These are phyloP conservation scores for Aphyosemion australe DNA, from an alignment of 2,113 vertebrate species.

Conservation along the genomic window DNA sequence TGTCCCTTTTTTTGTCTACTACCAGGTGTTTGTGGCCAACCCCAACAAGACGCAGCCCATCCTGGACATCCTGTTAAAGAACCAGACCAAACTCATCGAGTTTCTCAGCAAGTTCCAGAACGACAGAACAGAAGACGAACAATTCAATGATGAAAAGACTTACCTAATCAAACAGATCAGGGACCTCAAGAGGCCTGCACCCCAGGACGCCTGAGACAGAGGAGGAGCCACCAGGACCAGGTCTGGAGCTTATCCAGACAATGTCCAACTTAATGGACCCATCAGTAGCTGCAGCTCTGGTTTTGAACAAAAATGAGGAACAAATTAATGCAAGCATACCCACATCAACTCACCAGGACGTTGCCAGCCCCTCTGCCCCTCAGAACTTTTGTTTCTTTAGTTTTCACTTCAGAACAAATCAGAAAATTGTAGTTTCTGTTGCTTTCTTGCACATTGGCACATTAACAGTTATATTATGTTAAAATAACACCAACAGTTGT, in stretches of 20 bases:
- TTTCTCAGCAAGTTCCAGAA: slow-evolving; percentile 99
- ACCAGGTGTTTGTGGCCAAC: slow-evolving; percentile 94
- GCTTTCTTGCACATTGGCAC: slow-evolving; percentile 88
- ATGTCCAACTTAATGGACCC: slow-evolving; percentile 77
- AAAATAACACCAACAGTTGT: slow-evolving; percentile 65
- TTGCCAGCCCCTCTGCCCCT: slow-evolving; percentile 87
- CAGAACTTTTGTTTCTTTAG: slow-evolving; percentile 83
- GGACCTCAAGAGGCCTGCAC: slow-evolving; percentile 95
- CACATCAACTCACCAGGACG: slow-evolving; percentile 82
- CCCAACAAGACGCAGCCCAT: slow-evolving; percentile 97
- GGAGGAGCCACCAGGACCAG: slow-evolving; percentile 50
- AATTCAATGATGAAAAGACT: slow-evolving; percentile 98
- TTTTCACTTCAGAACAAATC: slow-evolving; percentile 70
- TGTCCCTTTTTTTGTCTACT: background rate
- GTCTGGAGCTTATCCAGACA: slow-evolving; percentile 47
- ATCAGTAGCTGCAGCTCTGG: slow-evolving; percentile 84
- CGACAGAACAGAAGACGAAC: slow-evolving; percentile 95
- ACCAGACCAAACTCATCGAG: slow-evolving; percentile 97
- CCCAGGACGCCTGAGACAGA: slow-evolving; percentile 89
- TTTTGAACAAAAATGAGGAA: slow-evolving; percentile 59
- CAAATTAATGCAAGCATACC: slow-evolving; percentile 78
- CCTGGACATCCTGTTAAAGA: slow-evolving; percentile 97
- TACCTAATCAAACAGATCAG: slow-evolving; percentile 99
- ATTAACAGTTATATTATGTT: slow-evolving; percentile 79
- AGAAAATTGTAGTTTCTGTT: slow-evolving; percentile 86